Evolutionary conservation across 2,797 vertebrate genomes (phyloP).

Genomic region (Peromyscus nudipes): DNA sequence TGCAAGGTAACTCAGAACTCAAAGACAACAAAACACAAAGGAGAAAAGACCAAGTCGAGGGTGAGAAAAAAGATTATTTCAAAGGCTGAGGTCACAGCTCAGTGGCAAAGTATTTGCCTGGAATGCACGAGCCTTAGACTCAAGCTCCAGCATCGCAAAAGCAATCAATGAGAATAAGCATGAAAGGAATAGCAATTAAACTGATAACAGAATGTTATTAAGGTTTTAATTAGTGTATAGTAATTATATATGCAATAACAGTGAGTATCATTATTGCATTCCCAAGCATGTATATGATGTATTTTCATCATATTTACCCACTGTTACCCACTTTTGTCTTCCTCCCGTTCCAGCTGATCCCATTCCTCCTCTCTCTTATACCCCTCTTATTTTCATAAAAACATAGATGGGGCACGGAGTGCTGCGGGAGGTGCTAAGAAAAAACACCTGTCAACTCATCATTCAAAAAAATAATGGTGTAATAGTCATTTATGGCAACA

Average conservation of each 20-base stretch:
- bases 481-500: slow-evolving; percentile 24
- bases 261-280: background rate
- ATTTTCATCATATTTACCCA: background rate
- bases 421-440: background rate
- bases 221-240: background rate
- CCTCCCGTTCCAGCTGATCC: background rate
- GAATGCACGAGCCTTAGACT: background rate
- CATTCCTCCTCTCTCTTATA: background rate
- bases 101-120: background rate
- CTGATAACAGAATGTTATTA: background rate
- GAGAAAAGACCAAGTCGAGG: background rate
- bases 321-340: background rate
- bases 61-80: slow-evolving; percentile 17
- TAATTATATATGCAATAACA: background rate
- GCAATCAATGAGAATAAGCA: background rate
- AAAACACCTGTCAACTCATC: background rate
- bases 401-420: background rate
- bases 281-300: background rate
- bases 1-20: background rate
- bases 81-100: background rate
- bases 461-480: background rate
- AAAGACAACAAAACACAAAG: background rate
- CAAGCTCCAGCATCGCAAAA: background rate
- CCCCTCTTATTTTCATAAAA: background rate
- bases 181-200: slow-evolving; percentile 18